phyloP scores from a whole-genome alignment of 1,140 invertebrate genomes.

The Aphidius gifuensis region DNA sequence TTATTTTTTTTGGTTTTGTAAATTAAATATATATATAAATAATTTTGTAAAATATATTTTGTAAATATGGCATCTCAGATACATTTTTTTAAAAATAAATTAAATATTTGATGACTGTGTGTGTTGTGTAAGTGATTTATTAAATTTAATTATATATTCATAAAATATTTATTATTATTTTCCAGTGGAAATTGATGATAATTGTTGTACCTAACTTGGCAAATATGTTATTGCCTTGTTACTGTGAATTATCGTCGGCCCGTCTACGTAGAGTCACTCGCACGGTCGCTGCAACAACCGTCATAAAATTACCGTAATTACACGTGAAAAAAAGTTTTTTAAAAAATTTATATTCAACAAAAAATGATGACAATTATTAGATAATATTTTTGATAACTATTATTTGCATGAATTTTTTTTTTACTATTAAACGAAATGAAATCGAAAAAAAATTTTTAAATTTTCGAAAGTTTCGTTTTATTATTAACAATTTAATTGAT shows the following conservation, averaged over 20 bases:
- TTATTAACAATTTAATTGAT: too few species aligned
- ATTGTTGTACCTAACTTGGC: constrained; percentile 45
- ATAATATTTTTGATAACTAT: constrained; percentile 39
- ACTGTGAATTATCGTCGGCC: constrained; percentile 53
- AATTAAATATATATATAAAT: constrained; percentile 1
- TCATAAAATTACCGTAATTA: constrained; percentile 45
- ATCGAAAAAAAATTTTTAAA: too few species aligned
- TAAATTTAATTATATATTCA: too few species aligned
- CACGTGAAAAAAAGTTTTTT: constrained; percentile 29
- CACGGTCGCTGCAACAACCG: constrained; percentile 57
- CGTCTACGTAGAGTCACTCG: constrained; percentile 55
- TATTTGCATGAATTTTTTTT: neutral
- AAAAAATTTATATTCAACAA: constrained; percentile 24
- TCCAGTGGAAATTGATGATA: constrained; percentile 29
- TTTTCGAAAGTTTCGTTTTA: too few species aligned
- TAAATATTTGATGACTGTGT: constrained; percentile 8
- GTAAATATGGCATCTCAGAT: too few species aligned
- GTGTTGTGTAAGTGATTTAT: too few species aligned
- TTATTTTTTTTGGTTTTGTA: neutral
- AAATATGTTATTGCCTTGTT: constrained; percentile 34
- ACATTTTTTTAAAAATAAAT: neutral
- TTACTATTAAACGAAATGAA: neutral
- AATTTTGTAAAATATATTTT: neutral
- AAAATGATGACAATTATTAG: constrained; percentile 35
- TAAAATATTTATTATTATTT: neutral